A percentile compares a stretch with the other conserved stretches of the same genome.
Conservation (phyloP, 2,888 invertebrate genomes). For the Sinopyrophorus schimmeli region DNA sequence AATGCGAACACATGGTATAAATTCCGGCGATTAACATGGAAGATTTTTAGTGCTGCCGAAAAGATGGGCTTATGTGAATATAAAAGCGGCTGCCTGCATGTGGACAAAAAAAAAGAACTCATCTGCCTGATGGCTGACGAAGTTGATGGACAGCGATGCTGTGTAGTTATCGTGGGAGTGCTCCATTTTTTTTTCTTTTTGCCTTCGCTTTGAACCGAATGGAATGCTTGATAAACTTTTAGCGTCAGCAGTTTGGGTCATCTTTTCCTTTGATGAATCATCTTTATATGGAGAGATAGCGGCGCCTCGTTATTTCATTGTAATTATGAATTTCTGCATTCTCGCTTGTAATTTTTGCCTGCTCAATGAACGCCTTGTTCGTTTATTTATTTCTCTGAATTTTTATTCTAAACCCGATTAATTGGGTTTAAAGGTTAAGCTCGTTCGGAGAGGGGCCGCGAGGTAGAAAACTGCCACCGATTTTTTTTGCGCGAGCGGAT, state of each 20-base stretch:
- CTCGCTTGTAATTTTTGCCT: slow-evolving; percentile 3
- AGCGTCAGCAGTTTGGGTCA: slow-evolving; percentile 16
- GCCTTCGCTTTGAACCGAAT: slow-evolving; percentile 7
- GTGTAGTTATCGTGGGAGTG: slow-evolving; percentile 16
- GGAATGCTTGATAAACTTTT: slow-evolving; percentile 12
- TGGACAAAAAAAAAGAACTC: slow-evolving; percentile 6
- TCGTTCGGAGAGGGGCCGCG: too few species aligned
- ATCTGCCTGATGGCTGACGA: slow-evolving; percentile 11
- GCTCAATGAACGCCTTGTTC: slow-evolving; percentile 8
- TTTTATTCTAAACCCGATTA: too few species aligned
- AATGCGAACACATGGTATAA: slow-evolving; percentile 10
- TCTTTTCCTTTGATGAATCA: slow-evolving; percentile 19
- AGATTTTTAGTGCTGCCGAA: slow-evolving; percentile 9
- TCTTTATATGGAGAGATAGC: slow-evolving; percentile 8
- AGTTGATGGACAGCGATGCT: slow-evolving; percentile 2
- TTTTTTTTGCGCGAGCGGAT: too few species aligned
- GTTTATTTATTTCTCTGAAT: too few species aligned
- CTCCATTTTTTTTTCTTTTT: too few species aligned
- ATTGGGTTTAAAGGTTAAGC: too few species aligned
- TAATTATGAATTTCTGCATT: slow-evolving; percentile 5
- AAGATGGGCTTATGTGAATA: slow-evolving; percentile 1
- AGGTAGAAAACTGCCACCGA: too few species aligned
- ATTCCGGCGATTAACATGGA: slow-evolving; percentile 11
- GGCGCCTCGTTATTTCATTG: slow-evolving; percentile 8
- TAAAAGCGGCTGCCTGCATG: slow-evolving; percentile 4